Evolutionary conservation across 2,113 vertebrate genomes (phyloP), one percentile per base, ranked within the genome.

Genomic region (Psophia crepitans): DNA sequence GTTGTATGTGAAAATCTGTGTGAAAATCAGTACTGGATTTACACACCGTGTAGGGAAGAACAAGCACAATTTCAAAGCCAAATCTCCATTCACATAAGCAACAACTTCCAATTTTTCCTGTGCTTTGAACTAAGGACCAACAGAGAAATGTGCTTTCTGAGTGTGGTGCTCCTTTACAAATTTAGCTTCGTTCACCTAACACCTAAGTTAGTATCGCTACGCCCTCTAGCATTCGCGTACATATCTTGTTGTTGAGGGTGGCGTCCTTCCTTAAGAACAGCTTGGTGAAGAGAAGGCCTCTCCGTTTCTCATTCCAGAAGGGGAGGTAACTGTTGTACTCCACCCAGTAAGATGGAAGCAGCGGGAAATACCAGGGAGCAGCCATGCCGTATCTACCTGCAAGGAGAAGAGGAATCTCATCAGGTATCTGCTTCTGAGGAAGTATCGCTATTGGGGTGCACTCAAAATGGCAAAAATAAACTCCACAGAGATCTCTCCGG

Each of bases 371-470:
- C 99, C 99, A 99, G 0, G 98, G 98, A 46, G 98, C 97, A 54
- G 98, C 97, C 91, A 99, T 98, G 48, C 99, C 99, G 4, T 99
- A 99, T 91, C 98, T 99, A 74, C 99, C 99, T 99, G 94, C 81
- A 82, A 80, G 76, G 43, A 56, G 21, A 89, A 77, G 94, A 69
- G 84, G 43, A 90, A 57, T 39, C 33, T 86, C 27, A 1, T 80
- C 63, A 93, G n/a, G 4, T 30, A 24, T 28, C 48, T 77, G 44
- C 2, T 78, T 66, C 57, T 65, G 53, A 61, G 27, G 13, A 84
- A 53, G 14, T 14, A 44, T 28, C 48, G 22, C 14, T 32, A 32
- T 2, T 26, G 27, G 24, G 32, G 15, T 46, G 21, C 32, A 26
- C 35, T 57, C 41, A 69, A 69, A 93, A 49, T 4, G 61, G 49